These are phyloP conservation scores for Synchiropus splendidus DNA, from an alignment of 2,113 vertebrate species.

Conservation along the genomic window DNA sequence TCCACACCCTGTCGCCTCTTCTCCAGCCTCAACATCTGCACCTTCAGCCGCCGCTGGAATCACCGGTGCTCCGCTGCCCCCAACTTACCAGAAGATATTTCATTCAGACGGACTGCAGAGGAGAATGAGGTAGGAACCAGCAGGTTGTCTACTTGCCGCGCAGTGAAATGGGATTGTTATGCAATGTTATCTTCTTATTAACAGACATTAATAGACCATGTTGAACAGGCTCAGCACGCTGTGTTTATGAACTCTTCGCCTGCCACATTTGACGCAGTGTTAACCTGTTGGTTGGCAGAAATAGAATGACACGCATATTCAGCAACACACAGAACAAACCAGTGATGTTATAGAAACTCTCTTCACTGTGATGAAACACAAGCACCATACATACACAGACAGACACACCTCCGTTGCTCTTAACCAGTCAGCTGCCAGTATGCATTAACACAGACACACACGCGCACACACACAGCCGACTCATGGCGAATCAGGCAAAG, in stretches of 20 bases:
- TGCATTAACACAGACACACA: background rate
- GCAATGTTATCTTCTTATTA: no score
- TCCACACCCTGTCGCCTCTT: constrained; percentile 41
- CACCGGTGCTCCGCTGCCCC: constrained; percentile 7
- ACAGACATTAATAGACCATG: no score
- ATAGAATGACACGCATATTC: no score
- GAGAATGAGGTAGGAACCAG: constrained; percentile 69
- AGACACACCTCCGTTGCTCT: constrained; percentile 22
- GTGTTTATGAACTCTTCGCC: no score
- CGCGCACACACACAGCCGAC: no score
- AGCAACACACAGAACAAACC: no score
- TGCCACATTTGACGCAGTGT: no score
- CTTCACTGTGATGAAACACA: constrained; percentile 2
- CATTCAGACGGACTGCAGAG: constrained; percentile 15
- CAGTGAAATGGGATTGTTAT: background rate
- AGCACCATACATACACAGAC: background rate
- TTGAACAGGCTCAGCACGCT: no score
- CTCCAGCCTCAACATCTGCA: constrained; percentile 43
- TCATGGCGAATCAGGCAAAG: no score
- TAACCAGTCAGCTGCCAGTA: constrained; percentile 32
- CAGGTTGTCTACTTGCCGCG: no score
- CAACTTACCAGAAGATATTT: constrained; percentile 7
- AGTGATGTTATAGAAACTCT: constrained; percentile 53
- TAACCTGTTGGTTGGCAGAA: no score
- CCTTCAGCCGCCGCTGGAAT: constrained; percentile 19